Evolutionary conservation across 1,140 invertebrate genomes (phyloP), one percentile per base, ranked within the genome.

Genomic region (Magallana ariakensis): DNA sequence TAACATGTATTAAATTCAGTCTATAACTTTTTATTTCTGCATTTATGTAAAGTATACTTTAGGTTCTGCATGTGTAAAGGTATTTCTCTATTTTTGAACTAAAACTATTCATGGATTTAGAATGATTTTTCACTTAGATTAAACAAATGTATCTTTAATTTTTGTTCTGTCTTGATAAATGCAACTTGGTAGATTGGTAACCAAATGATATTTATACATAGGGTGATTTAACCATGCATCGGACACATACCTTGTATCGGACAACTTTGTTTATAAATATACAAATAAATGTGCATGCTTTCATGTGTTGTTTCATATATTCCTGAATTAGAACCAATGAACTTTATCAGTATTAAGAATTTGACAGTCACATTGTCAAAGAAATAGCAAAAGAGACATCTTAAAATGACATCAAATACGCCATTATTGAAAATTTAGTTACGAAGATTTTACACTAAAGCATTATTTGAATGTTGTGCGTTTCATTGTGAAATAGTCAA

Each of bases 391-490:
- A 13, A 2, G 10, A 58, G 57, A 58, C 57, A 58, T 58, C 57
- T 11, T 58, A 58, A 58, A 58, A 58, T 58, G 57, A 58, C 57
- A 58, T 58, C 57, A 58, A 58, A 58, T 58, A 58, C 57, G 57
- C 57, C 57, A 58, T 58, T 58, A 58, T 58, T 58, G 57, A 58
- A 58, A 58, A 7, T 58, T 58, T 58, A 58, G 57, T 58, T 58
- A 58, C 16, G 57, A 58, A 58, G 57, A 58, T 58, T 58, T 58
- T 58, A 58, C 57, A 58, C 57, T 58, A 58, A 58, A 58, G 57
- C 57, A 58, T 58, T 58, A 58, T 58, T 58, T 58, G 57, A 58
- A 58, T 58, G 57, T 58, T 58, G 57, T 58, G 57, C 57, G 57
- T 58, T 58, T 58, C 2, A 58, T 58, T 58, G 57, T 58, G 57